Conservation (phyloP, 1,140 invertebrate genomes). For the Drosophila quadrilineata region DNA sequence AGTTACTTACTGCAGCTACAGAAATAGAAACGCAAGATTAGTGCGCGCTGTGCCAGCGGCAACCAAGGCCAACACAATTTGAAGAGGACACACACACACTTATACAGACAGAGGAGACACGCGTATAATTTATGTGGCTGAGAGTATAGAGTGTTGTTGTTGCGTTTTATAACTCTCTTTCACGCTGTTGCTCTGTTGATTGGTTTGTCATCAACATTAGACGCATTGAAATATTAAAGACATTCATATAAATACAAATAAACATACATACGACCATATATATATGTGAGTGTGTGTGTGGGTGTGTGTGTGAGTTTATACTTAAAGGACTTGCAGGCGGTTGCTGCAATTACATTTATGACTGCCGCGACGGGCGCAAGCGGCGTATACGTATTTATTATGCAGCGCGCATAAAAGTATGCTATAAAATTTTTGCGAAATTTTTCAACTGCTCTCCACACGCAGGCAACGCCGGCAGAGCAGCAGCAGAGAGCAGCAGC, state of each 20-base stretch:
- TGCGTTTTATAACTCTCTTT: constrained; percentile 4
- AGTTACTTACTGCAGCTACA: constrained; percentile 41
- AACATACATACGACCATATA: constrained; percentile 17
- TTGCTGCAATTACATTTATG: constrained; percentile 43
- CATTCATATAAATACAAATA: constrained; percentile 50
- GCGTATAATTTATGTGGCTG: no score
- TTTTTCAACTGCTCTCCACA: constrained; percentile 34
- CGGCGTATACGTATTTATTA: constrained; percentile 44
- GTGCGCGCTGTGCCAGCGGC: neutral
- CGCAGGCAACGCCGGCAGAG: neutral
- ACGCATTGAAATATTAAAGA: constrained; percentile 55
- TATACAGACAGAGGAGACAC: no score
- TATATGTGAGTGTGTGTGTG: no score
- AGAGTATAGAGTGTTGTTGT: neutral
- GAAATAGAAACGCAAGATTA: constrained; percentile 51
- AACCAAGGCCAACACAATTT: neutral
- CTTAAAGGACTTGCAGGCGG: constrained; percentile 15
- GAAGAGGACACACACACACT: neutral
- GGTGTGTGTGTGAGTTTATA: no score
- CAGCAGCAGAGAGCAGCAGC: no score
- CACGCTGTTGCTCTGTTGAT: constrained; percentile 9
- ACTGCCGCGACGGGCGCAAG: constrained; percentile 25
- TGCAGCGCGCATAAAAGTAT: constrained; percentile 54
- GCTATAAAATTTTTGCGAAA: constrained; percentile 45
- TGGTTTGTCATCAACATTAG: constrained; percentile 28